These are phyloP conservation scores for Musca domestica DNA, from an alignment of 1,140 invertebrate species.

Conservation along the genomic window DNA sequence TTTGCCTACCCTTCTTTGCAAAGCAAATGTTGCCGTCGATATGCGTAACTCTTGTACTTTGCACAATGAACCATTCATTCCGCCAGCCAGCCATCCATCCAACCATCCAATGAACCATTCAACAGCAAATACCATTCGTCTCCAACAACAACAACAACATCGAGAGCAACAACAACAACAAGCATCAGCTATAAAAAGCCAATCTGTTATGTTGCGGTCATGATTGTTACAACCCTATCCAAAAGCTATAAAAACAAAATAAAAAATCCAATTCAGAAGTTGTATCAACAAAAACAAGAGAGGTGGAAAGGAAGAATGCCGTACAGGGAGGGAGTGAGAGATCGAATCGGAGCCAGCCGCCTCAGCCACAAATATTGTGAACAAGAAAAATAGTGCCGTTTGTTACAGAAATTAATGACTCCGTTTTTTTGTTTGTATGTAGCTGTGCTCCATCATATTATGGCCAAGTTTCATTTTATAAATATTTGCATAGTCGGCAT, in stretches of 20 bases:
- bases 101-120: no score
- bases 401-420: slow-evolving; percentile 13
- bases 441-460: not conserved
- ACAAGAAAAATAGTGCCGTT: slow-evolving; percentile 4
- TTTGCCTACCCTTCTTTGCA: not conserved
- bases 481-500: no score
- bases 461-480: no score
- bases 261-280: not conserved
- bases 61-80: no score
- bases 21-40: no score
- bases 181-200: not conserved
- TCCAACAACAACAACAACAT: no score
- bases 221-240: slow-evolving; percentile 10
- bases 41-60: no score
- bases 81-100: no score
- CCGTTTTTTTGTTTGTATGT: not conserved
- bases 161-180: no score
- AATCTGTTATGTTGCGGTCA: slow-evolving; percentile 16
- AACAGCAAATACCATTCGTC: no score
- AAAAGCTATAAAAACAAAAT: slow-evolving; percentile 5
- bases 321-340: no score
- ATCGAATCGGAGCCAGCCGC: not conserved
- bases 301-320: no score
- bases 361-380: not conserved
- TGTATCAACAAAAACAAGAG: not conserved